Evolutionary conservation across 2,888 invertebrate genomes (phyloP), one percentile per base, ranked within the genome.

Genomic region (Calameuta filiformis): DNA sequence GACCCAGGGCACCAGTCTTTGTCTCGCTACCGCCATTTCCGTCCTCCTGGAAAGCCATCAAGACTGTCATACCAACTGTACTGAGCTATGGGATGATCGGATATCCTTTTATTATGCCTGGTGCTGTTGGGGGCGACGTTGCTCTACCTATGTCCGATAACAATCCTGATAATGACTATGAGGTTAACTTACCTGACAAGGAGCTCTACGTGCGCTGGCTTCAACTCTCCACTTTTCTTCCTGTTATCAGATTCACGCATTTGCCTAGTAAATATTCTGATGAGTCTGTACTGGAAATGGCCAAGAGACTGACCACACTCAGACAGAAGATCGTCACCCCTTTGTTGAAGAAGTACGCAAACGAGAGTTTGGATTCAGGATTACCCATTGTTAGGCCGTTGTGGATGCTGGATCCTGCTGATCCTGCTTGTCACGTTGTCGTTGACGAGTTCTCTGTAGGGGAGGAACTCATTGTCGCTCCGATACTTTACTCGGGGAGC

Each of bases 81-180:
- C 92, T 98, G 34, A 96, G 96, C 0, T 96, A 98, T 84, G 98
- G 98, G 0, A 94, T 98, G 34, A 95, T 97, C 75, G 99, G 99
- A 0, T 98, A 96, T 91, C 98, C 98, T 0, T 98, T 98, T 86
- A 94, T 98, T 73, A 95, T 98, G 93, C 97, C 98, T 0, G 98
- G 98, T 0, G 96, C 98, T 6, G 97, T 99, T 0, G 99, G 99
- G 0, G 99, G 98, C 0, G 97, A 98, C 86, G 96, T 95, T 71
- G 94, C 95, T 75, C 93, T 95, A 81, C 94, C 95, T 91, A 79
- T 93, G 93, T 77, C 94, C 92, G 86, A 94, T 92, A 77, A 92
- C 87, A 92, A 96, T 79, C 96, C 96, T 0, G 95, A 96, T 83
- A 94, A 95, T 80, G 97, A 98, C 87, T 92, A 97, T 79, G 98